Evolutionary conservation across 2,888 invertebrate species (phyloP), one percentile per base, ranked within the genome.

Genomic region (Andrena dorsata): DNA sequence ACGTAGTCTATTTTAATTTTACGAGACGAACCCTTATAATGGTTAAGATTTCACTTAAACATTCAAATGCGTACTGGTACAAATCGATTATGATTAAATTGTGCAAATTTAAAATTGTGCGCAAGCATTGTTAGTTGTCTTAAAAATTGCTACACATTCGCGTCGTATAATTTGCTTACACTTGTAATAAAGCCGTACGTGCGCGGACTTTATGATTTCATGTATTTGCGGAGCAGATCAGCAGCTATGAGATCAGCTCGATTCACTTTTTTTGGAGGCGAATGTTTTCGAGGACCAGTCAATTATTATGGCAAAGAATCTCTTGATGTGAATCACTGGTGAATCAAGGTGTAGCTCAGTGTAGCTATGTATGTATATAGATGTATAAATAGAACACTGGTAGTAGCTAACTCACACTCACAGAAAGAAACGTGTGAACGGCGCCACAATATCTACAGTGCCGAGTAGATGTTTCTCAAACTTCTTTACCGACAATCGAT

Each of bases 271-370:
- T 35, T 7, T 8, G 32, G 35, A 20, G n/a, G 47, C 7, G 30
- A 51, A 82, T 60, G 61, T 35, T 71, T 74, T 66, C 68, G 47
- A 61, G 66, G 71, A 47, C 73, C 66, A 83, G 83, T 86, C 81
- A 83, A 70, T 76, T 74, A 61, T 51, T 69, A 26, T 28, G 51
- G 26, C 26, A 20, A 35, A 23, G 71, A 69, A 53, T 41, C 7
- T 51, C 60, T 53, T 26, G 66, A 77, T 70, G 74, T 80, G 30
- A 41, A 4, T 32, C 64, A 26, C 20, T 20, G 35, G n/a, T n/a
- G n/a, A n/a, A n/a, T n/a, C n/a, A n/a, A n/a, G n/a, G n/a, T n/a
- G n/a, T n/a, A n/a, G n/a, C n/a, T n/a, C n/a, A n/a, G n/a, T 47
- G 35, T 41, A n/a, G 20, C 13, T 73, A 65, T 56, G n/a, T 51